These are phyloP conservation scores for Zelleria hepariella DNA, from an alignment of 2,888 invertebrate genomes.

Conservation along the genomic window DNA sequence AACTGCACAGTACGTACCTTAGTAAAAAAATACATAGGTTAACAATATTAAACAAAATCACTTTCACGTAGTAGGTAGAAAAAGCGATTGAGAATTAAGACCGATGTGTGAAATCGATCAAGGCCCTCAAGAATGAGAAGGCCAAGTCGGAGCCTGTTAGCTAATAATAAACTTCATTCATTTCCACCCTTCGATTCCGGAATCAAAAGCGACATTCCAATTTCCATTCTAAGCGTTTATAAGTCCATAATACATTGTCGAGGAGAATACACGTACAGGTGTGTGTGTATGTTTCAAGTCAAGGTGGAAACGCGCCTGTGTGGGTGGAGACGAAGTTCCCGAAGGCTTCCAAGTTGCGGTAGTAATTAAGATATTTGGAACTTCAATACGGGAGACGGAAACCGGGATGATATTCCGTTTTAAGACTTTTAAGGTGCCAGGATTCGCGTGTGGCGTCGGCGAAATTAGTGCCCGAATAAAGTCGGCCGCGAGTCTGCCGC, in stretches of 20 bases:
- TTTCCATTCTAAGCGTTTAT: neutral
- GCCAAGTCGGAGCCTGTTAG: neutral
- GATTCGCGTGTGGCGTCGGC: neutral
- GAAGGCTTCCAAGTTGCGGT: slow-evolving; percentile 14
- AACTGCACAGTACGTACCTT: too few relatives aligned
- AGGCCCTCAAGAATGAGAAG: neutral
- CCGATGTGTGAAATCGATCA: too few relatives aligned
- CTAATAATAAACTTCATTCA: neutral
- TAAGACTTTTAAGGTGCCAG: neutral
- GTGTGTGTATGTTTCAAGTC: neutral
- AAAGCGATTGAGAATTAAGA: too few relatives aligned
- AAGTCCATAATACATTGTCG: neutral
- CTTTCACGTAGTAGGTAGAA: too few relatives aligned
- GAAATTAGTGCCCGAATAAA: neutral
- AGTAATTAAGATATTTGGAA: slow-evolving; percentile 30
- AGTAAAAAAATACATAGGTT: too few relatives aligned
- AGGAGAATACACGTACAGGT: neutral
- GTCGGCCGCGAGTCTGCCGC: neutral
- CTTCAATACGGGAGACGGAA: slow-evolving; percentile 10
- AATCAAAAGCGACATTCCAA: neutral
- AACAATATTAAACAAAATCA: too few relatives aligned
- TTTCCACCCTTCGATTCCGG: neutral
- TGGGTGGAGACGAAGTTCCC: neutral
- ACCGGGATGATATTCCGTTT: neutral
- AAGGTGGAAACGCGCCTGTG: neutral